phyloP scores from a whole-genome alignment of 1,140 invertebrate genomes.

The Luehdorfia chinensis region DNA sequence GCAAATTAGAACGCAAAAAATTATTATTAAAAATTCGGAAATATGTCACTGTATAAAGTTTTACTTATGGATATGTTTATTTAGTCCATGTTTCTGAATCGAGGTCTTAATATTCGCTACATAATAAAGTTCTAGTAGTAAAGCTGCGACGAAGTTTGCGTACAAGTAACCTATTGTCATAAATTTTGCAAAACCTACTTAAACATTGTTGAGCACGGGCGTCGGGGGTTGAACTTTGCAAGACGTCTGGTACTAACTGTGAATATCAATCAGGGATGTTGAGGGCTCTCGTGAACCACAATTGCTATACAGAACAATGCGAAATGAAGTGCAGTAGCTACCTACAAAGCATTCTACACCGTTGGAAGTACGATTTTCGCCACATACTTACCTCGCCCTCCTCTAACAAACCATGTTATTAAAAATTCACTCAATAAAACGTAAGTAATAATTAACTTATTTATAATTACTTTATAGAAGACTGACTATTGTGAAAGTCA shows the following conservation, averaged over 20 bases:
- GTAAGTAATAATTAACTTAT: not conserved
- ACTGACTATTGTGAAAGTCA: no score
- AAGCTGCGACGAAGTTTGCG: not conserved
- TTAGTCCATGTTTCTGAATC: slow-evolving; percentile 2
- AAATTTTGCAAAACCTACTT: slow-evolving; percentile 25
- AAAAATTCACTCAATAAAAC: not conserved
- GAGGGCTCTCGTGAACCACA: slow-evolving; percentile 45
- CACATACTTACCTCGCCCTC: slow-evolving; percentile 13
- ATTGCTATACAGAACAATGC: slow-evolving; percentile 58
- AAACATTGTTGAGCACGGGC: slow-evolving; percentile 25
- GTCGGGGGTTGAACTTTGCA: slow-evolving; percentile 39
- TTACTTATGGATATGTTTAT: no score
- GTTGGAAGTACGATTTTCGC: slow-evolving; percentile 13
- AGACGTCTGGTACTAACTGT: slow-evolving; percentile 38
- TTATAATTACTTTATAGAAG: no score
- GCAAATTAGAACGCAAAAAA: no score
- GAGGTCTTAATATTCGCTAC: not conserved
- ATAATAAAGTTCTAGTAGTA: not conserved
- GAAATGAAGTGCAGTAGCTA: slow-evolving; percentile 42
- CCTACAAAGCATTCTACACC: slow-evolving; percentile 34
- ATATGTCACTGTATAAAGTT: no score
- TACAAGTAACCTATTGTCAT: slow-evolving; percentile 16
- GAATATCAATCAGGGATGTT: slow-evolving; percentile 58
- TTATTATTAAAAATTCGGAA: no score
- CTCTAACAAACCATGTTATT: slow-evolving; percentile 9